Base-by-base conservation (phyloP, 2,113 vertebrate species). In the Plecotus auritus region DNA sequence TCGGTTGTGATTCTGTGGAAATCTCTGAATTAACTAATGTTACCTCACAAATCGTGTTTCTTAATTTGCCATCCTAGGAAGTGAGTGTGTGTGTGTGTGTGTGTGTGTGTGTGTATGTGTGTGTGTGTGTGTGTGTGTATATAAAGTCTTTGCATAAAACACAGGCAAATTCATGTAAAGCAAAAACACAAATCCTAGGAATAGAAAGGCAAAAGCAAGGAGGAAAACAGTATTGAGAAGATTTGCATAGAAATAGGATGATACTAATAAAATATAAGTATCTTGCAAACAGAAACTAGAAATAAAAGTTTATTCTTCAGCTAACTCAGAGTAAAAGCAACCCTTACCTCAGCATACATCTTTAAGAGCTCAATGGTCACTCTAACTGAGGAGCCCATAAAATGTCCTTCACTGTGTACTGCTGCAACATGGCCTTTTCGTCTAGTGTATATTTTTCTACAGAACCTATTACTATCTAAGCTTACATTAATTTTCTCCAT, bases 181-280 rank as follows among this genome's bases (percentile, higher is more conserved):
- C 23, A 64, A 78, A 76, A 91, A 83, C 45, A 89, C 69, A 95
- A 88, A 97, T 49, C 54, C 64, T 93, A 85, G 88, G 85, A 96
- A 66, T 82, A 92, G 12, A 94, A 66, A 88, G 7, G 4, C 47
- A 86, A 95, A 97, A 96, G 91, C 30, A 88, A 87, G 47, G 26
- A 54, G 59, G 61, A 96, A 78, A 95, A 90, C 54, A 49, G 16
- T 49, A 59, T 96, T 64, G 59, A 73, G 64, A 93, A 90, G 92
- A 93, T 96, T 95, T 96, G 96, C 84, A 97, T 97, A 67, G 91
- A 97, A 73, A 97, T 97, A 67, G 92, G 97, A 73, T 83, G 69
- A 97, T 85, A 96, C 9, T 66, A 85, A 94, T 94, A 90, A 97
- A 97, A 94, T 61, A 30, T 61, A 72, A 95, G n/a, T 37, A 92